Percentiles rank a stretch among this genome's conserved stretches.
phyloP scores from a whole-genome alignment of 2,888 invertebrate genomes.

The Eupeodes latifasciatus region DNA sequence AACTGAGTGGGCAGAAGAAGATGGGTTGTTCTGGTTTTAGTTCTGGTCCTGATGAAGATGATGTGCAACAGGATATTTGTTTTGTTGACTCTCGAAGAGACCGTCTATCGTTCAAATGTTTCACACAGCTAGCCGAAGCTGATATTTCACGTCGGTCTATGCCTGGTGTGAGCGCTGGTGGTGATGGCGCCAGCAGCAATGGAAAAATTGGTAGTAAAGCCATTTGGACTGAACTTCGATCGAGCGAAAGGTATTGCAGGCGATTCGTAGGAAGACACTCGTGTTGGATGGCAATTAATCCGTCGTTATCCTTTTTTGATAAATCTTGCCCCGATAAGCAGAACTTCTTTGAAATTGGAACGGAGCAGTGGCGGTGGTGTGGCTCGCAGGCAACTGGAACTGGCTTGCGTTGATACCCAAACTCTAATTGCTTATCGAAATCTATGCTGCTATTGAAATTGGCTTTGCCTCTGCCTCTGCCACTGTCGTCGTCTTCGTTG shows the following conservation, averaged over 20 bases:
- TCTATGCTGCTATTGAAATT: conserved; percentile 26
- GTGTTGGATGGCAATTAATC: conserved; percentile 60
- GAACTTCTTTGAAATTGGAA: conserved; percentile 80
- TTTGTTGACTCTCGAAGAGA: conserved; percentile 45
- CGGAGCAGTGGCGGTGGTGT: conserved; percentile 77
- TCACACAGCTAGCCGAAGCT: neutral
- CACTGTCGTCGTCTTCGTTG: conserved; percentile 3
- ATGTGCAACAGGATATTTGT: conserved; percentile 54
- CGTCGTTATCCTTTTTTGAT: conserved; percentile 80
- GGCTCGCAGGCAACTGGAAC: conserved; percentile 41
- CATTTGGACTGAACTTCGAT: conserved; percentile 50
- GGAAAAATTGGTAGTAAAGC: neutral
- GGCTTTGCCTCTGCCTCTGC: conserved; percentile 56
- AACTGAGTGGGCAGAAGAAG: conserved; percentile 70
- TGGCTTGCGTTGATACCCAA: conserved; percentile 17
- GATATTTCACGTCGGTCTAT: conserved; percentile 46
- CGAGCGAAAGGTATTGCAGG: conserved; percentile 54
- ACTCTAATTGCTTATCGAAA: conserved; percentile 59
- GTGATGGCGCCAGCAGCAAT: conserved; percentile 24
- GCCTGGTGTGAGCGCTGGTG: conserved; percentile 24
- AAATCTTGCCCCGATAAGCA: conserved; percentile 85
- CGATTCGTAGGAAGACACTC: conserved; percentile 56
- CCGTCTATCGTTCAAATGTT: conserved; percentile 40
- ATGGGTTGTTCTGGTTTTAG: conserved; percentile 13
- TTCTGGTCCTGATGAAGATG: conserved; percentile 6